Evolutionary conservation across 2,113 vertebrate species (phyloP), one percentile per base, ranked within the genome.

Genomic region (Ginglymostoma cirratum): DNA sequence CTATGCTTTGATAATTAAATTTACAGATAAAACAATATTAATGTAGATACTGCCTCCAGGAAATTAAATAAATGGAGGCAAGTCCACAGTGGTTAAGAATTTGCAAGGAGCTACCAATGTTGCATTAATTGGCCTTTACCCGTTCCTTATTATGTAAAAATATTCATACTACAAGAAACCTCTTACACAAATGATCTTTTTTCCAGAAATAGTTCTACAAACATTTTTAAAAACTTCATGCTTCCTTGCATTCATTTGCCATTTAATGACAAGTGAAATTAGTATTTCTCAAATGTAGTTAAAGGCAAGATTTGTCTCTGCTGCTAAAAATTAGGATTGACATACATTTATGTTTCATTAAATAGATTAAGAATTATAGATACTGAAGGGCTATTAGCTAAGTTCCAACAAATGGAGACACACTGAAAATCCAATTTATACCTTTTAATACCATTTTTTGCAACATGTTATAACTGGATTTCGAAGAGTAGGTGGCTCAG

Each of bases 261-360:
- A 65, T 92, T 92, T 92, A 90, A 65, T 92, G 87, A 65, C 87
- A 94, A 90, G 30, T 30, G 14, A 52, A 94, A 70, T 94, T 72
- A 52, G 21, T 95, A 52, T 72, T 95, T 94, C 72, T 76, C 45
- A 24, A 48, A 30, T 52, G 69, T n/a, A 72, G 69, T 95, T 95
- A 69, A 52, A 30, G 67, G 38, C 23, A 30, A 95, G 94, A 72
- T 95, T 95, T 30, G 24, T 6, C 66, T 72, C 48, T 14, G 38
- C 66, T 34, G 67, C 21, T 72, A 42, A 95, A 95, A 95, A 95
- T 72, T 45, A 72, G 89, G 89, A 92, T 66, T 66, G 61, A 95
- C 76, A 70, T 52, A 70, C 38, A 66, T n/a, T 10, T 45, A 27
- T 23, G 5, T 95, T 94, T 38, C 48, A 52, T 52, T 48, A 95